phyloP scores from a whole-genome alignment of 2,888 invertebrate genomes.

The Drosophila mulleri region DNA sequence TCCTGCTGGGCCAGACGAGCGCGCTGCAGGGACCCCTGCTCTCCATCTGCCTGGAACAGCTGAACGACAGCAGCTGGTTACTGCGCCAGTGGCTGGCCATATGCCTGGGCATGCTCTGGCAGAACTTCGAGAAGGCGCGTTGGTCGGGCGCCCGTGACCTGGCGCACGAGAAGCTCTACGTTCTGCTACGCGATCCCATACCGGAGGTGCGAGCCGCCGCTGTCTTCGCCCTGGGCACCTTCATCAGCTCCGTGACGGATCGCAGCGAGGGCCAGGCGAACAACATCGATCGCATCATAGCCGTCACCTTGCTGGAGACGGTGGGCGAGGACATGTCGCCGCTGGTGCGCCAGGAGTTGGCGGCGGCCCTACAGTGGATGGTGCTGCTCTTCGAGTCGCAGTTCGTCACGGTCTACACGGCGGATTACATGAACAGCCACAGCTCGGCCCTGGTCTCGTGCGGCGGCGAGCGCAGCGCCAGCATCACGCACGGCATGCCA shows the following conservation, averaged over 20 bases:
- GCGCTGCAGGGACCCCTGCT: constrained; percentile 95
- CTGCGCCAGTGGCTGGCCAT: constrained; percentile 96
- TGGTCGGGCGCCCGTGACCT: constrained; percentile 98
- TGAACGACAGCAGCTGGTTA: constrained; percentile 89
- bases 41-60: constrained; percentile 95
- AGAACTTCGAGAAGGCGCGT: constrained; percentile 93
- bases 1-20: constrained; percentile 94
- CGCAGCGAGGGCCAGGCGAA: constrained; percentile 97
- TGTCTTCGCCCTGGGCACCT: constrained; percentile 97
- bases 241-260: constrained; percentile 93
- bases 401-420: constrained; percentile 92
- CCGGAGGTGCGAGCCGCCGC: constrained; percentile 97
- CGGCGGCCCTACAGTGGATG: constrained; percentile 94
- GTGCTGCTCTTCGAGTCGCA: constrained; percentile 94
- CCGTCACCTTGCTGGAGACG: constrained; percentile 92
- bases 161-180: constrained; percentile 97
- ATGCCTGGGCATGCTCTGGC: constrained; percentile 95
- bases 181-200: constrained; percentile 91
- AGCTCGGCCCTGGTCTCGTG: constrained; percentile 45
- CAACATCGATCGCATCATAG: constrained; percentile 96
- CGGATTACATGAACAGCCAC: constrained; percentile 85
- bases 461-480: constrained; percentile 74
- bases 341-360: constrained; percentile 94
- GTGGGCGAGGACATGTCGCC: constrained; percentile 94
- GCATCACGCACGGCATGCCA: constrained; percentile 70